Conservation (phyloP, 2,113 vertebrate genomes). For the Silurus meridionalis region DNA sequence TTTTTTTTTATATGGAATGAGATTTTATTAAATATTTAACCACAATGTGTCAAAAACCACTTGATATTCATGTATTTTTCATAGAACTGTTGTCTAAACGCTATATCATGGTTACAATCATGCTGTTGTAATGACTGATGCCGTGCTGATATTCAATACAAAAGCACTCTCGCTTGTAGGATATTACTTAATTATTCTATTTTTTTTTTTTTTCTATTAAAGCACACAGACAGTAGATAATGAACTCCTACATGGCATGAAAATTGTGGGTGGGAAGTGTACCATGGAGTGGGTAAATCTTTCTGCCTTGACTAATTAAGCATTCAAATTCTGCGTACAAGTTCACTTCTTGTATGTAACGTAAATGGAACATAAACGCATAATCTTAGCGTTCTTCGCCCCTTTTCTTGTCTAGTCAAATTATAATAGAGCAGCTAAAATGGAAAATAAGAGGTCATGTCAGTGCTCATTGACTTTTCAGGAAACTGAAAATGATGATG, state of each 20-base stretch:
- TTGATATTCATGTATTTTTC: neutral
- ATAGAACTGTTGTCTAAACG: neutral
- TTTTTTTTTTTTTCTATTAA: neutral
- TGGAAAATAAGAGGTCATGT: neutral
- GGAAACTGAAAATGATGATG: neutral
- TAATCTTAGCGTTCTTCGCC: neutral
- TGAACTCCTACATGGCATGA: slow-evolving; percentile 20
- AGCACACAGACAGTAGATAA: neutral
- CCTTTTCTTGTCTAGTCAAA: neutral
- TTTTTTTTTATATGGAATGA: neutral
- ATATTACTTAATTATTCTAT: slow-evolving; percentile 12
- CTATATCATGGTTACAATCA: neutral
- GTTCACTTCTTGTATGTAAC: neutral
- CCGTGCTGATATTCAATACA: slow-evolving; percentile 7
- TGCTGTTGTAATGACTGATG: neutral
- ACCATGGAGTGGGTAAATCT: slow-evolving; percentile 10
- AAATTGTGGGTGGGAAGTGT: slow-evolving; percentile 8
- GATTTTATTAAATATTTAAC: neutral
- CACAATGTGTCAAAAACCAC: neutral
- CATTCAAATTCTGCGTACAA: neutral
- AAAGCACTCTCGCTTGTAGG: neutral
- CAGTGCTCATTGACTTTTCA: too few species aligned
- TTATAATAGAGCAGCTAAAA: neutral
- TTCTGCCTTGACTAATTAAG: slow-evolving; percentile 22
- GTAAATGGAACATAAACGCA: neutral